Percentiles rank a stretch among this genome's conserved stretches.
phyloP scores from a whole-genome alignment of 2,113 vertebrate species.

The Alligator mississippiensis region DNA sequence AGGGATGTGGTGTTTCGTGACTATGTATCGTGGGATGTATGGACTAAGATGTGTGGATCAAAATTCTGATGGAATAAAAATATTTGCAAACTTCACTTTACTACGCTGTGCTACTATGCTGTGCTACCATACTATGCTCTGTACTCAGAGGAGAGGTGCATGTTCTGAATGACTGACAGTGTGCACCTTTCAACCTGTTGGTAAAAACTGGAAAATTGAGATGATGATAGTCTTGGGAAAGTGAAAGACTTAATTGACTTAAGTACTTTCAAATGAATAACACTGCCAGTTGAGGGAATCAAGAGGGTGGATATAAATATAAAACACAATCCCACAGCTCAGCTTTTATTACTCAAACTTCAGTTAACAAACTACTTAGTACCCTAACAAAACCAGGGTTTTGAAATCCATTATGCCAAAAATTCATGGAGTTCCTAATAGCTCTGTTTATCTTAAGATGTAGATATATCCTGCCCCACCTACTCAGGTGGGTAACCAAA shows the following conservation, averaged over 20 bases:
- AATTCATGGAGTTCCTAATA: not conserved
- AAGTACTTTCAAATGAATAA: not conserved
- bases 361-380: not conserved
- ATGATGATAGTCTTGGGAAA: not conserved
- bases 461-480: not conserved
- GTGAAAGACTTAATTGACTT: not conserved
- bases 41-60: not conserved
- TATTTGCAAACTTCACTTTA: not conserved
- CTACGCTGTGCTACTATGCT: not conserved
- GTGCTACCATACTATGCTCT: too few species aligned
- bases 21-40: not conserved
- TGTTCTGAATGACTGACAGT: not conserved
- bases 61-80: not conserved
- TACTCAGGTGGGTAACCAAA: not conserved
- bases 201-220: not conserved
- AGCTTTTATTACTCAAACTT: not conserved
- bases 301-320: not conserved
- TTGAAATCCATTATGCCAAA: not conserved
- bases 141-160: not conserved
- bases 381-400: not conserved
- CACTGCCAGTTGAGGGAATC: not conserved
- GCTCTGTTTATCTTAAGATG: not conserved
- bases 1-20: not conserved
- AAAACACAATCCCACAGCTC: not conserved
- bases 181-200: not conserved